phyloP scores from a whole-genome alignment of 2,888 invertebrate species.

The Ormyrus rosae region DNA sequence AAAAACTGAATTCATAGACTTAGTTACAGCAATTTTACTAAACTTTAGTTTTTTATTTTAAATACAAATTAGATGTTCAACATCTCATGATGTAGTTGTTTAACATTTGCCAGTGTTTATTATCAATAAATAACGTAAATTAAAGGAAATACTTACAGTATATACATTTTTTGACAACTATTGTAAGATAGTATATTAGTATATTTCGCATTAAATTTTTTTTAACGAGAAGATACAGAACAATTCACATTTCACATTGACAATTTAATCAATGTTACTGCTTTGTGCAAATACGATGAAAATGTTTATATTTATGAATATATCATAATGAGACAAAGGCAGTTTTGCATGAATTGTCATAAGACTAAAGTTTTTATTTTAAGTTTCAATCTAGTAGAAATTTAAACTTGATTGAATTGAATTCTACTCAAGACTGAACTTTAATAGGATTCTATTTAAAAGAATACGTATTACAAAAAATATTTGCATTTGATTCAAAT shows the following conservation, averaged over 20 bases:
- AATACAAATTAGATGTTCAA: constrained; percentile 46
- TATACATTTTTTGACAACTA: constrained; percentile 44
- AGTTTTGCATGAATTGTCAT: constrained; percentile 18
- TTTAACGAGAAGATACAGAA: not conserved
- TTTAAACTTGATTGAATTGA: constrained; percentile 11
- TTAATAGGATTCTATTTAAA: constrained; percentile 23
- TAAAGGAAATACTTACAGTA: constrained; percentile 52
- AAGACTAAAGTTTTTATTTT: constrained; percentile 7
- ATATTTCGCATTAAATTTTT: constrained; percentile 3
- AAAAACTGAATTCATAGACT: no score
- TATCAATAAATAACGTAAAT: constrained; percentile 50
- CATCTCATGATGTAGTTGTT: constrained; percentile 22
- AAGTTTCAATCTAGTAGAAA: constrained; percentile 10
- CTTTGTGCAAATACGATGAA: constrained; percentile 19
- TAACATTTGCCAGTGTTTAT: constrained; percentile 21
- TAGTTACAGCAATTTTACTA: not conserved
- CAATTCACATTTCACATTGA: not conserved
- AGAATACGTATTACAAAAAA: constrained; percentile 43
- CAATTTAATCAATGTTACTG: constrained; percentile 22
- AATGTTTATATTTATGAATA: constrained; percentile 26
- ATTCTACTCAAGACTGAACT: constrained; percentile 24
- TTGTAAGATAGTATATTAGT: constrained; percentile 4
- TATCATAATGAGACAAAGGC: constrained; percentile 29
- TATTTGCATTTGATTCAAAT: constrained; percentile 28
- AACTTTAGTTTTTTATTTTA: constrained; percentile 15